Conservation (phyloP, 1,140 invertebrate genomes). For the Fragariocoptes setiger region DNA sequence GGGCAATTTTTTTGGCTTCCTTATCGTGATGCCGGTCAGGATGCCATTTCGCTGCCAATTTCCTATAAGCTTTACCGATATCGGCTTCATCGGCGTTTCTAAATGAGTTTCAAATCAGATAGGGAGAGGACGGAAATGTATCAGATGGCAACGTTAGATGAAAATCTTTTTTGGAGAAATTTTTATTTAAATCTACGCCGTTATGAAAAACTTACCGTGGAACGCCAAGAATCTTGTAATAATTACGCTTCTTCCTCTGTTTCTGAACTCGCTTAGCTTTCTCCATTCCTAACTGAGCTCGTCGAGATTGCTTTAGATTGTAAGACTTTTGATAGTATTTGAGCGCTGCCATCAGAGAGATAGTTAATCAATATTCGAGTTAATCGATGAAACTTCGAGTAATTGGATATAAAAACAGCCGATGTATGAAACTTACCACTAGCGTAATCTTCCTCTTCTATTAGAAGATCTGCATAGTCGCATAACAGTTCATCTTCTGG, state of each 20-base stretch:
- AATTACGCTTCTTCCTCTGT: slow-evolving; percentile 66
- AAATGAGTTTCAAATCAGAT: not conserved
- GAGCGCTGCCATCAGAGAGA: not conserved
- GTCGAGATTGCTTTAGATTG: slow-evolving; percentile 8
- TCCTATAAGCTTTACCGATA: slow-evolving; percentile 81
- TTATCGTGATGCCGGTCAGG: slow-evolving; percentile 77
- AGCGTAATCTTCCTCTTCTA: slow-evolving; percentile 62
- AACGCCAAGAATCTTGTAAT: slow-evolving; percentile 84
- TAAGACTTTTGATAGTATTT: not conserved
- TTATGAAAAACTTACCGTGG: slow-evolving; percentile 23
- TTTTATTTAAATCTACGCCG: slow-evolving; percentile 12
- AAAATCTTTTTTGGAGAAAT: not conserved
- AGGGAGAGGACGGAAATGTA: not conserved
- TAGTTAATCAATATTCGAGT: not conserved
- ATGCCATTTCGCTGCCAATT: slow-evolving; percentile 92
- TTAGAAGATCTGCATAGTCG: slow-evolving; percentile 66
- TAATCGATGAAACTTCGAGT: not conserved
- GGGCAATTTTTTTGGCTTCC: slow-evolving; percentile 59
- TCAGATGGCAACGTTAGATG: too few species aligned
- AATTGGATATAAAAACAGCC: slow-evolving; percentile 1
- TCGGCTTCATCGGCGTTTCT: slow-evolving; percentile 53
- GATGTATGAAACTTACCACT: slow-evolving; percentile 29
- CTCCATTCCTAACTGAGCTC: slow-evolving; percentile 59
- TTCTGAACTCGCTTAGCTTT: slow-evolving; percentile 75
- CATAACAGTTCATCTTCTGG: slow-evolving; percentile 34